phyloP scores from a whole-genome alignment of 2,113 vertebrate species.

The Sporophila hypoxantha region DNA sequence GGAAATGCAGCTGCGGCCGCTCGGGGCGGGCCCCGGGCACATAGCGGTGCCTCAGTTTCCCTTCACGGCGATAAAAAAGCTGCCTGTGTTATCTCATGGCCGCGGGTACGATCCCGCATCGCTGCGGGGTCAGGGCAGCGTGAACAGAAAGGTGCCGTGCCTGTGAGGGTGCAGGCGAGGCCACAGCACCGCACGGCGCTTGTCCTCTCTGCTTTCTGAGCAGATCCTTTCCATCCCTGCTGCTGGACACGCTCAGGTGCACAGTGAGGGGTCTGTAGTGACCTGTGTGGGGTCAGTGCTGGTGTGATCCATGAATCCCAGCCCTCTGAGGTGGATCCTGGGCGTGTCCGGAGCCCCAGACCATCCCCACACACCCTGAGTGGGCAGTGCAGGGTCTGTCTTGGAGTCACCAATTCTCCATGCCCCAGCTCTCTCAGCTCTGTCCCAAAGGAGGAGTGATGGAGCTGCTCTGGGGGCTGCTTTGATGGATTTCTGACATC shows the following conservation, averaged over 20 bases:
- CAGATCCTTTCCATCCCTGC: neutral
- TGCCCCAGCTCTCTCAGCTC: neutral
- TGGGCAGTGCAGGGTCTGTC: neutral
- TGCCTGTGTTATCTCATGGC: neutral
- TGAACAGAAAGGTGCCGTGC: neutral
- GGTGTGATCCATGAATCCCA: neutral
- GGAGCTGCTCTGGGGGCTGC: neutral
- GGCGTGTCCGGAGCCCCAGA: neutral
- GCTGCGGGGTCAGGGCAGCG: neutral
- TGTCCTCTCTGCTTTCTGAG: neutral
- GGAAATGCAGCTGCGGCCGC: neutral
- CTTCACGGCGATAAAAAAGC: neutral
- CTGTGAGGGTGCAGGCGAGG: neutral
- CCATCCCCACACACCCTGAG: neutral
- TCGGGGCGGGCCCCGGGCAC: neutral
- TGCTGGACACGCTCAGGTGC: neutral
- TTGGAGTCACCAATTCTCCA: neutral
- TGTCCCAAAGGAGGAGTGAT: neutral
- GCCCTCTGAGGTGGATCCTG: neutral
- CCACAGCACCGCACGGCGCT: neutral
- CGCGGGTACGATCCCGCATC: fast-evolving
- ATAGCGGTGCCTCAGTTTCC: neutral
- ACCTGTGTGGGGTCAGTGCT: neutral
- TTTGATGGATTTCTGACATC: neutral
- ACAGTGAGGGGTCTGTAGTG: neutral